These are phyloP conservation scores for Oligia strigilis DNA, from an alignment of 2,888 invertebrate species.

Conservation along the genomic window DNA sequence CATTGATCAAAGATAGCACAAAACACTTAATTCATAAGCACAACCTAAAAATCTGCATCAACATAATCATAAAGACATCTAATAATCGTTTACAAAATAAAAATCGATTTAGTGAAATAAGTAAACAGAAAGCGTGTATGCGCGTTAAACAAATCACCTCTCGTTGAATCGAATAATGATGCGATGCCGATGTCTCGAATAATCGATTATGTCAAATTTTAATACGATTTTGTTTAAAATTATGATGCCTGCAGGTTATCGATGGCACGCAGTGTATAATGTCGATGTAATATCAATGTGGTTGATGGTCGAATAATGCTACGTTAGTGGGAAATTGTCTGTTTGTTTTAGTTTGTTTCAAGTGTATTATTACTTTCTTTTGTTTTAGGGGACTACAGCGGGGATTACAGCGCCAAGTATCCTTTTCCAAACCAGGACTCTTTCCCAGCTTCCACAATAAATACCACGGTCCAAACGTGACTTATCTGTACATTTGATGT, in stretches of 20 bases:
- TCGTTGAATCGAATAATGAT: conserved; percentile 72
- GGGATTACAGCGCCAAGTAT: no score
- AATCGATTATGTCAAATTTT: conserved; percentile 77
- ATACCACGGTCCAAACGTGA: conserved; percentile 4
- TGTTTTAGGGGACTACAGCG: neutral
- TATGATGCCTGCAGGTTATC: conserved; percentile 62
- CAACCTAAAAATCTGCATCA: conserved; percentile 32
- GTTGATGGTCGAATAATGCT: conserved; percentile 59
- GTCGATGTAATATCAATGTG: conserved; percentile 67
- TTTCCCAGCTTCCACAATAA: conserved; percentile 2
- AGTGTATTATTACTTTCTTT: conserved; percentile 20
- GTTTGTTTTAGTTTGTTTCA: conserved; percentile 45
- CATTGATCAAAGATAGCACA: conserved; percentile 17
- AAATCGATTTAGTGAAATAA: conserved; percentile 76
- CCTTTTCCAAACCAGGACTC: neutral
- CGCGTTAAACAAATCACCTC: conserved; percentile 76
- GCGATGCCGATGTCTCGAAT: conserved; percentile 63
- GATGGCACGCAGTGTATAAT: conserved; percentile 56
- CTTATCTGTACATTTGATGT: conserved; percentile 24
- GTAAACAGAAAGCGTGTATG: conserved; percentile 75
- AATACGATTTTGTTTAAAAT: conserved; percentile 72
- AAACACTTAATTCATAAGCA: conserved; percentile 39
- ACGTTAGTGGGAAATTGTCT: conserved; percentile 43
- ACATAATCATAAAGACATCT: conserved; percentile 60
- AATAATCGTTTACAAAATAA: conserved; percentile 73